These are phyloP conservation scores for Silurus glanis DNA, from an alignment of 2,113 vertebrate genomes.

Conservation along the genomic window DNA sequence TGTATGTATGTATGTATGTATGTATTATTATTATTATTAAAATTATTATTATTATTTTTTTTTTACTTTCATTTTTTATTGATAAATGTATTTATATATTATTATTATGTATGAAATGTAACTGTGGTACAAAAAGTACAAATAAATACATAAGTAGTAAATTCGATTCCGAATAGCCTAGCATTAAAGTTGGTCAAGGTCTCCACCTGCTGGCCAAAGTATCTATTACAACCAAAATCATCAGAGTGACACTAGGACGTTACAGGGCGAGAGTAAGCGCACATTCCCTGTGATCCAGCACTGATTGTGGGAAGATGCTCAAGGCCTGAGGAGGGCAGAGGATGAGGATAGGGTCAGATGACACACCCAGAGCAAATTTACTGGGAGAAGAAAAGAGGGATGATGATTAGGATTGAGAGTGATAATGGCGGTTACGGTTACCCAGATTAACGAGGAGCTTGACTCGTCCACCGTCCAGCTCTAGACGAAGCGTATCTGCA, in stretches of 20 bases:
- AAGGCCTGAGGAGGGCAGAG: constrained; percentile 34
- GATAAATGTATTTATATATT: too few relatives aligned
- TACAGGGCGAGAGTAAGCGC: neutral
- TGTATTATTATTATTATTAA: too few relatives aligned
- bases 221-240: neutral
- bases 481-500: constrained; percentile 89
- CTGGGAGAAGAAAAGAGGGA: neutral
- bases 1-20: too few relatives aligned
- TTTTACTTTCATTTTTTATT: too few relatives aligned
- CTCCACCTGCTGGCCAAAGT: constrained; percentile 25
- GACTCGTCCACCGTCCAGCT: constrained; percentile 89
- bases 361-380: constrained; percentile 18
- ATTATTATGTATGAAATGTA: neutral
- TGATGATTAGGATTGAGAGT: neutral
- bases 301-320: constrained; percentile 7
- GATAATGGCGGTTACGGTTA: constrained; percentile 63
- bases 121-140: neutral
- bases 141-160: neutral
- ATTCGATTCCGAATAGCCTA: neutral
- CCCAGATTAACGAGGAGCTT: constrained; percentile 94
- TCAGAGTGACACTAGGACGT: neutral
- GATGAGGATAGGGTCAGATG: constrained; percentile 21
- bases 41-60: too few relatives aligned
- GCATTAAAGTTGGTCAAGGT: neutral
- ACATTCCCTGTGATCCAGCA: neutral